These are phyloP conservation scores for Aphidius colemani DNA, from an alignment of 2,888 invertebrate species.

Conservation along the genomic window DNA sequence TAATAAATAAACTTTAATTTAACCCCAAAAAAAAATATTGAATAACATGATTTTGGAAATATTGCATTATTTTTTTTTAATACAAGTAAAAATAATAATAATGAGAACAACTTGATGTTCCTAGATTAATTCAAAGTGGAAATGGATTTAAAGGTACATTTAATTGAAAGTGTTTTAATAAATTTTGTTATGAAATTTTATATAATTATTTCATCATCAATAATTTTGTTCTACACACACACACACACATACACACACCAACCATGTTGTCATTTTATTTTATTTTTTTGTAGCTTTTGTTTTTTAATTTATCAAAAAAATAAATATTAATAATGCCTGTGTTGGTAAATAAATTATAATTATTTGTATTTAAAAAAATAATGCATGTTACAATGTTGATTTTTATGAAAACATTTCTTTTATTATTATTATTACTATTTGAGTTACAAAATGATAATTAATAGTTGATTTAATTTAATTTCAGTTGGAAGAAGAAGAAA, in stretches of 20 bases:
- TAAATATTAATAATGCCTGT: slow-evolving; percentile 6
- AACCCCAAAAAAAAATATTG: slow-evolving; percentile 4
- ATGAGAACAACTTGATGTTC: slow-evolving; percentile 36
- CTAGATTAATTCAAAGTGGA: slow-evolving; percentile 41
- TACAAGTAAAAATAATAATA: slow-evolving; percentile 16
- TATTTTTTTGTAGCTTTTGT: background rate
- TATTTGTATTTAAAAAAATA: too few species aligned
- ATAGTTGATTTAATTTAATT: slow-evolving; percentile 15
- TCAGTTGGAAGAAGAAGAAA: slow-evolving; percentile 34
- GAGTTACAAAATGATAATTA: background rate
- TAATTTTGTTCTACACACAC: background rate
- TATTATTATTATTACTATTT: too few species aligned
- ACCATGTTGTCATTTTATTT: background rate
- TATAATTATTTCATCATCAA: background rate
- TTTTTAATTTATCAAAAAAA: background rate
- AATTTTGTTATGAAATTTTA: slow-evolving; percentile 4
- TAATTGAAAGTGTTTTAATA: slow-evolving; percentile 21
- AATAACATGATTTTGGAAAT: slow-evolving; percentile 1
- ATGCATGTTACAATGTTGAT: too few species aligned
- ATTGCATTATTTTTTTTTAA: slow-evolving; percentile 9
- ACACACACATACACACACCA: background rate
- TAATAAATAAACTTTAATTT: background rate
- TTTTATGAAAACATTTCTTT: slow-evolving; percentile 2
- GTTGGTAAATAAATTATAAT: background rate
- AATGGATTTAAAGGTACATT: slow-evolving; percentile 48